These are phyloP conservation scores for Exocentrus adspersus DNA, from an alignment of 2,888 invertebrate species.

Conservation along the genomic window DNA sequence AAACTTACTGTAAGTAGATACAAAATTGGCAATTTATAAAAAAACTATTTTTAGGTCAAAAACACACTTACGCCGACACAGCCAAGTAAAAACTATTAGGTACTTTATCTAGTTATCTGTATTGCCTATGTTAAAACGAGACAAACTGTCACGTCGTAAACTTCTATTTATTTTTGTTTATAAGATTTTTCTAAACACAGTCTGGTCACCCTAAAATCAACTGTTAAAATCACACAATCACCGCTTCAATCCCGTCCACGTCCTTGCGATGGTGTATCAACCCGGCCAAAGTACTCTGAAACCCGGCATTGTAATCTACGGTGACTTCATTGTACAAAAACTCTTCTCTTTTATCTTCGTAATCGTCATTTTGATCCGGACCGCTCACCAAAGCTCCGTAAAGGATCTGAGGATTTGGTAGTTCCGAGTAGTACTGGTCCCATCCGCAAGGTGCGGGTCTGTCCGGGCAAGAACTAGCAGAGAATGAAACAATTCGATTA, in stretches of 20 bases:
- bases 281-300: slow-evolving; percentile 66
- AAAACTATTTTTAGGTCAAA: too few species aligned
- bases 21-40: too few species aligned
- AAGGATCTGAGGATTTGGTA: slow-evolving; percentile 66
- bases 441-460: slow-evolving; percentile 65
- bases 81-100: too few species aligned
- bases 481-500: slow-evolving; percentile 4
- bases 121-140: too few species aligned
- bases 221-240: too few species aligned
- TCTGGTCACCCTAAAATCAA: too few species aligned
- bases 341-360: slow-evolving; percentile 66
- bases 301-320: slow-evolving; percentile 68
- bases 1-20: too few species aligned
- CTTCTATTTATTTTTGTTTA: too few species aligned
- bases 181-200: too few species aligned
- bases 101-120: too few species aligned
- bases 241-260: background rate
- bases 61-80: too few species aligned
- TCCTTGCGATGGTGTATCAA: slow-evolving; percentile 56
- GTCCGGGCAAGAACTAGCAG: slow-evolving; percentile 66
- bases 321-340: slow-evolving; percentile 69
- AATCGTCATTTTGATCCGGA: slow-evolving; percentile 66
- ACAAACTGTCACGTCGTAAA: too few species aligned
- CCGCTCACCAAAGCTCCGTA: slow-evolving; percentile 70
- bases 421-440: slow-evolving; percentile 61